Evolutionary conservation across 2,113 vertebrate species (phyloP), one percentile per base, ranked within the genome.

Genomic region (Crotalus tigris): DNA sequence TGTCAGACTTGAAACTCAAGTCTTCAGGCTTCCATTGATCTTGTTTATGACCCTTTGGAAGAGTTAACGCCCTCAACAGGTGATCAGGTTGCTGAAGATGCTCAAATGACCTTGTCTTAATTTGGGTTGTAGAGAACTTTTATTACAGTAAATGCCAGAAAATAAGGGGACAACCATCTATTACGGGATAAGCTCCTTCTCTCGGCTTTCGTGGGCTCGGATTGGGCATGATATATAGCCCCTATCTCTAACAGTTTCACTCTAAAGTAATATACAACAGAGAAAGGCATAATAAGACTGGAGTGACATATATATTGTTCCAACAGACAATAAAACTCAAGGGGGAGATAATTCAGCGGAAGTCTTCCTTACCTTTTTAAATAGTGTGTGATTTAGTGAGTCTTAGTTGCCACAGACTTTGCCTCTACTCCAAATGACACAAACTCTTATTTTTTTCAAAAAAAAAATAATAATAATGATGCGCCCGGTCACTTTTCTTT

Each of bases 271-370:
- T 61, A 90, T 61, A 90, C 75, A 61, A 23, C 39, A 2, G 55
- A 86, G 75, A 86, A n/a, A 86, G 55, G 33, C 75, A 85, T 93
- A 90, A 90, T 81, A 53, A 89, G 55, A n/a, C n/a, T 44, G 58
- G 88, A 86, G n/a, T 90, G 85, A 33, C 85, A 75, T 81, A 91
- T 95, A 94, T 93, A 94, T 91, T 61, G 3, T 0, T 0, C 85
- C 58, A 53, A 26, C 88, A 53, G 91, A 0, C 88, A 88, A 33
- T 92, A 88, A 93, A 95, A 93, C 55, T 21, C 9, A 90, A 93
- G 58, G 19, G 75, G 39, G 85, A 90, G 51, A 39, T 26, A 85
- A 46, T 88, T 95, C 94, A 95, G 92, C 91, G 91, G 33, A 19
- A 75, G 85, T 88, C 44, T 64, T 0, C 8, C 3, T 81, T 59